Conservation (phyloP, 2,113 vertebrate species). For the Pantherophis guttatus region DNA sequence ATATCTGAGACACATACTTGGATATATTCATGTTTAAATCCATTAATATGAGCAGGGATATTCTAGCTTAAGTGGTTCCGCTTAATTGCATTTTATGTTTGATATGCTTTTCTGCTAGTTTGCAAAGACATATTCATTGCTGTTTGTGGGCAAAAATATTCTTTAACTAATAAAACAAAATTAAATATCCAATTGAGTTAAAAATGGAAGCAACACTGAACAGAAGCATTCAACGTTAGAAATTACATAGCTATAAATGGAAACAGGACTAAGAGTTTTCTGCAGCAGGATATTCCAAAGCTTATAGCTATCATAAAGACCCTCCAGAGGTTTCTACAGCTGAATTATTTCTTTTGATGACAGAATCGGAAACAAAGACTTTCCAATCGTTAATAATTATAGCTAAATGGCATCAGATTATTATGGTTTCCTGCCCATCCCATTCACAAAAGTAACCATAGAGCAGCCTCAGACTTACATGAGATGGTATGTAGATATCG, state of each 20-base stretch:
- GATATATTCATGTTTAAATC: background rate
- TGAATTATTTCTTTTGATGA: background rate
- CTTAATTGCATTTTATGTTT: background rate
- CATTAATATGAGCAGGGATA: background rate
- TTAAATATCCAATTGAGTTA: background rate
- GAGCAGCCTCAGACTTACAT: constrained; percentile 76
- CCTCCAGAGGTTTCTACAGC: background rate
- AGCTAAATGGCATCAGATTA: background rate
- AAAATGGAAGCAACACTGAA: background rate
- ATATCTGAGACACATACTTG: background rate
- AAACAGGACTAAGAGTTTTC: background rate
- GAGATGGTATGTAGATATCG: constrained; percentile 98
- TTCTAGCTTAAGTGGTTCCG: background rate
- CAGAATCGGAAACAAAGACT: background rate
- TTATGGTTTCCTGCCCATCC: background rate
- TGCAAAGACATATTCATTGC: background rate
- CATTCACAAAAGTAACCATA: background rate
- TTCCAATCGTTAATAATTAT: background rate
- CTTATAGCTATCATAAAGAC: background rate
- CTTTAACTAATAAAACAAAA: background rate
- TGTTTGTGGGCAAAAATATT: background rate
- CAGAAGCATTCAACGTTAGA: background rate
- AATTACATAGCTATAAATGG: background rate
- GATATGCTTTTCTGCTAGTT: background rate
- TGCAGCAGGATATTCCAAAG: background rate